Evolutionary conservation across 2,113 vertebrate species (phyloP).

Genomic region (Mesembrinibis cayennensis): DNA sequence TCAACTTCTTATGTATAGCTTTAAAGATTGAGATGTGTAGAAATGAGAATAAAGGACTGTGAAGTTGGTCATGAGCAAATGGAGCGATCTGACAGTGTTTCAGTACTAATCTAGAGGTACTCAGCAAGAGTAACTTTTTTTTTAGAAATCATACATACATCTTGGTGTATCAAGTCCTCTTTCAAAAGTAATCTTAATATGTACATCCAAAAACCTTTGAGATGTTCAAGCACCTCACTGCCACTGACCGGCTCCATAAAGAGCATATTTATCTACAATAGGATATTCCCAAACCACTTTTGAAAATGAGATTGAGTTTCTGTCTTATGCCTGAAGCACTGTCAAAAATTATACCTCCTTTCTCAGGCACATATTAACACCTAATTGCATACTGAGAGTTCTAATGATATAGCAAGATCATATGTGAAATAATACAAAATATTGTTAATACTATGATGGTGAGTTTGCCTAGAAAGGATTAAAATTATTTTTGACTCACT

Average conservation of each 20-base stretch:
- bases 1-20: not conserved
- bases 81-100: not conserved
- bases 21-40: not conserved
- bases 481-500: not conserved
- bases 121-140: not conserved
- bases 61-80: not conserved
- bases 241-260: not conserved
- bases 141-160: not conserved
- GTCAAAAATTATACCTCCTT: not conserved
- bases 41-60: not conserved
- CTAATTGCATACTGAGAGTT: not conserved
- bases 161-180: not conserved
- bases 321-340: not conserved
- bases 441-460: not conserved
- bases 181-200: not conserved
- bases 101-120: not conserved
- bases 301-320: not conserved
- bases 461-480: not conserved
- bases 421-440: not conserved
- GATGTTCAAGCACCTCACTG: not conserved
- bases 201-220: not conserved
- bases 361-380: not conserved
- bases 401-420: not conserved
- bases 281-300: not conserved
- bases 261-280: not conserved